These are phyloP conservation scores for Bubo blakistoni DNA, from an alignment of 2,113 vertebrate species.

Conservation along the genomic window DNA sequence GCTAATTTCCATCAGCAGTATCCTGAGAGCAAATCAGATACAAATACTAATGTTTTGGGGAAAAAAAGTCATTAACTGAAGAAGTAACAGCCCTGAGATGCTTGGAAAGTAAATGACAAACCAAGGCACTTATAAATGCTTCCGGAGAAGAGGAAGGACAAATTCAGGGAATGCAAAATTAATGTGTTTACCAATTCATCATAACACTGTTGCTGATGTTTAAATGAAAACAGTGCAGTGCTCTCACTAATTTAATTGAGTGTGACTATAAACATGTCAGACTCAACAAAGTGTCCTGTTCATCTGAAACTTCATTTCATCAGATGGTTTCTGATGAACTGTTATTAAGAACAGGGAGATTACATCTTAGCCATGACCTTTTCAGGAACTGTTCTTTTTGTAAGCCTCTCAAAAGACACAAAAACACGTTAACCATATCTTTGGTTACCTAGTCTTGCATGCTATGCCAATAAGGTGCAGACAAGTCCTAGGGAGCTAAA, in stretches of 20 bases:
- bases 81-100: background rate
- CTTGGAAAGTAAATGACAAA: background rate
- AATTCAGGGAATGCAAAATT: background rate
- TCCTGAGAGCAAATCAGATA: background rate
- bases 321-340: background rate
- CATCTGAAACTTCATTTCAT: background rate
- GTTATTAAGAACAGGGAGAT: background rate
- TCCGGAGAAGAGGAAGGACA: background rate
- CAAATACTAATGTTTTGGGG: background rate
- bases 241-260: background rate
- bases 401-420: background rate
- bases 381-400: background rate
- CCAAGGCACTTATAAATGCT: background rate
- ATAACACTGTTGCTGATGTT: background rate
- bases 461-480: background rate
- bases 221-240: background rate
- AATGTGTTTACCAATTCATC: background rate
- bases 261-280: background rate
- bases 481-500: background rate
- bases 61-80: background rate
- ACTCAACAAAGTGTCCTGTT: background rate
- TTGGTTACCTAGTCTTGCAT: background rate
- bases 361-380: background rate
- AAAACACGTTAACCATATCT: background rate
- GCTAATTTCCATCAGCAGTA: background rate